Percentiles rank a stretch among this genome's conserved stretches.
These are phyloP conservation scores for Scomber scombrus DNA, from an alignment of 2,113 vertebrate genomes.

Conservation along the genomic window DNA sequence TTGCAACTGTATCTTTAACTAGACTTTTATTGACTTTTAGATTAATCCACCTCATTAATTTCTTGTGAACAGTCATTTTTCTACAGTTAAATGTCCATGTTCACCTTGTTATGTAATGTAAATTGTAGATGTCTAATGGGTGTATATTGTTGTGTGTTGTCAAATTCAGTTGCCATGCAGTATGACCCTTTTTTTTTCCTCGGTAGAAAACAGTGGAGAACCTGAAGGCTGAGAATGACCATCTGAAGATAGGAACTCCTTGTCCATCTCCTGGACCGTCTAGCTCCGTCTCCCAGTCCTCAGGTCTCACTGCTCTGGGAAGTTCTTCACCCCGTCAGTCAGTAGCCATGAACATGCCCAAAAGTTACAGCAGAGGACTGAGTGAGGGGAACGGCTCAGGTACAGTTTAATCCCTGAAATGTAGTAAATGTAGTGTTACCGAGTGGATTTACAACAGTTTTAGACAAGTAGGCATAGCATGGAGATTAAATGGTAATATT, in stretches of 20 bases:
- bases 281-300: conserved; percentile 85
- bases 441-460: background rate
- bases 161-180: background rate
- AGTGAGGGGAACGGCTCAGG: conserved; percentile 87
- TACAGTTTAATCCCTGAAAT: conserved; percentile 58
- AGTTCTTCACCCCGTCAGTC: conserved; percentile 92
- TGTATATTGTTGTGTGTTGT: background rate
- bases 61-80: no score
- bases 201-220: conserved; percentile 93
- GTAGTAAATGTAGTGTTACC: background rate
- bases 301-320: conserved; percentile 84
- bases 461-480: background rate
- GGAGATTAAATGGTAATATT: background rate
- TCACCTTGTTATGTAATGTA: background rate
- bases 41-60: background rate
- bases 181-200: conserved; percentile 4
- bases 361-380: conserved; percentile 87
- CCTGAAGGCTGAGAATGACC: conserved; percentile 95
- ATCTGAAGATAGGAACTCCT: conserved; percentile 90
- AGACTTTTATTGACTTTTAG: background rate
- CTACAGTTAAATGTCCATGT: background rate
- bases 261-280: conserved; percentile 86
- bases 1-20: background rate
- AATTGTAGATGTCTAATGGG: background rate
- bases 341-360: conserved; percentile 89